Evolutionary conservation across 2,113 vertebrate species (phyloP), one percentile per base, ranked within the genome.

Genomic region (Elephas maximus): DNA sequence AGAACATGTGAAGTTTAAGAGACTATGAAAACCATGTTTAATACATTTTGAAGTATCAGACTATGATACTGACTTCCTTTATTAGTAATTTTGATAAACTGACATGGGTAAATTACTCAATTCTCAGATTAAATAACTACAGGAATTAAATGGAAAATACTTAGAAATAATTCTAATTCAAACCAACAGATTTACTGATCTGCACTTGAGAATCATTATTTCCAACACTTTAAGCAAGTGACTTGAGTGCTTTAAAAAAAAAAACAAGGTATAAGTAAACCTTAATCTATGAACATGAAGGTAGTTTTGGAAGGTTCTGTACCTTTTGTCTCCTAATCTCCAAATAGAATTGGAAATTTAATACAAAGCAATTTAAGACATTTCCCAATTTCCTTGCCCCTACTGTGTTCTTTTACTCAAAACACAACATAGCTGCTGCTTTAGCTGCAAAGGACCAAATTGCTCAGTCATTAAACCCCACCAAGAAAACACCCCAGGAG

Each of bases 131-230:
- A 79, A 86, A 23, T 86, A 91, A 91, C 24, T 82, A 2, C 4
- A 85, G 21, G 15, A 95, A 90, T 57, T 90, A 90, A 92, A 26
- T 2, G 81, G 30, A 87, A 79, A 92, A 81, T 83, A 96, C 80
- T 88, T 89, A 82, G 23, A 67, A 96, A 95, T 80, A 90, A 65
- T 45, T 37, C 91, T 94, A 89, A 91, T 74, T 41, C 44, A 93
- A 95, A 90, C 1, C 51, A 93, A 57, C 65, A 63, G 12, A 23
- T 57, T 91, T 62, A 53, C 8, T 82, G 21, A 74, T 88, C 20
- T 93, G 20, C 30, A 87, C 28, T 10, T 86, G 81, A 74, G 23
- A 92, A 30, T 1, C 51, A 86, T 93, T 93, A 63, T 74, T 81
- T 44, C 23, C 28, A 77, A 3, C 48, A 79, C 69, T 53, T 78